These are phyloP conservation scores for Corythornis madagascariensis DNA, from an alignment of 2,113 vertebrate species.

Conservation along the genomic window DNA sequence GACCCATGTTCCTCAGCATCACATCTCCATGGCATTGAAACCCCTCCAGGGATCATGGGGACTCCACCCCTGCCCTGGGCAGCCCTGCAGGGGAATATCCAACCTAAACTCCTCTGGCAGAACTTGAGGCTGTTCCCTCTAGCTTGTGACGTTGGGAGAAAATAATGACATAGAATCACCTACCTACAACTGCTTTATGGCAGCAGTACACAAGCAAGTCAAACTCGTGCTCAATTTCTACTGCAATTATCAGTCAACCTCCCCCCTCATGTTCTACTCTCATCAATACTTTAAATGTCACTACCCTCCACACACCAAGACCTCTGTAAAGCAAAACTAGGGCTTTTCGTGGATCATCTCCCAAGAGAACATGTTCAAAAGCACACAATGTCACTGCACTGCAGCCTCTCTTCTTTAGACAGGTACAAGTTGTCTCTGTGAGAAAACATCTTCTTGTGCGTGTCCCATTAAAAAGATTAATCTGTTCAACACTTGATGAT, in stretches of 20 bases:
- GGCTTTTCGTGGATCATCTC: background rate
- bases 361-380: background rate
- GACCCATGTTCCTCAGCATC: background rate
- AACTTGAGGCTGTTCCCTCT: background rate
- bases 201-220: background rate
- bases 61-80: background rate
- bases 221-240: fast-evolving
- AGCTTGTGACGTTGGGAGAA: background rate
- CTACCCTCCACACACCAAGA: background rate
- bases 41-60: background rate
- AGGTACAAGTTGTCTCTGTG: background rate
- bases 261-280: background rate
- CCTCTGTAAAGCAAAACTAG: background rate
- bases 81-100: background rate
- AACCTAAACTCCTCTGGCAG: background rate
- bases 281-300: background rate
- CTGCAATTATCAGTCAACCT: fast-evolving
- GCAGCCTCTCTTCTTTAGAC: background rate
- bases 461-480: constrained; percentile 29
- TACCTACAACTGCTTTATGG: background rate
- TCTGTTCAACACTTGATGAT: constrained; percentile 69
- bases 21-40: fast-evolving
- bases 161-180: background rate
- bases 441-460: background rate
- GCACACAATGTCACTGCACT: fast-evolving